phyloP scores from a whole-genome alignment of 2,888 invertebrate genomes.

The Rhingia rostrata region DNA sequence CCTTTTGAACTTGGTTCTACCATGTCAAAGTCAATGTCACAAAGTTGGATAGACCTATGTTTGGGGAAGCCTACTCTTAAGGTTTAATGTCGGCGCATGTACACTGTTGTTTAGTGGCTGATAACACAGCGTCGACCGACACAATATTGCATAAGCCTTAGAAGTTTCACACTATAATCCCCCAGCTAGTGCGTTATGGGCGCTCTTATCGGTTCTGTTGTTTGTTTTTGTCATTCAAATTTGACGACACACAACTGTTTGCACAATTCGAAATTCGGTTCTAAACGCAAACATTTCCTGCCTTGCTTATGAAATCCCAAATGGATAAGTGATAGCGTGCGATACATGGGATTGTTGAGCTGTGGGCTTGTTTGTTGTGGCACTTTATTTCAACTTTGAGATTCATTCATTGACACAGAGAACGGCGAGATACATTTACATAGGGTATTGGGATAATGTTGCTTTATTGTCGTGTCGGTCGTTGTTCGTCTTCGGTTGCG shows the following conservation, averaged over 20 bases:
- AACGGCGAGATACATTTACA: constrained; percentile 22
- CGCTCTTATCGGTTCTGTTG: constrained; percentile 17
- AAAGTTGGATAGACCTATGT: constrained; percentile 19
- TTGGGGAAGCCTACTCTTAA: neutral
- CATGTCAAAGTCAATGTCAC: constrained; percentile 58
- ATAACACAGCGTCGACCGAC: constrained; percentile 8
- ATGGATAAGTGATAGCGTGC: constrained; percentile 31
- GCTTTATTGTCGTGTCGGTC: constrained; percentile 11
- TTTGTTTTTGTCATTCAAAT: constrained; percentile 1
- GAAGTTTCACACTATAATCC: neutral
- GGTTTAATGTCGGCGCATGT: neutral
- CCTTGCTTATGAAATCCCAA: constrained; percentile 5
- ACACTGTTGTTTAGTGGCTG: neutral
- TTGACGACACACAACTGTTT: constrained; percentile 37
- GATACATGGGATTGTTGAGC: neutral
- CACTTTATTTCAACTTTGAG: neutral
- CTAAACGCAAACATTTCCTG: constrained; percentile 18
- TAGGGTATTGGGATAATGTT: constrained; percentile 12
- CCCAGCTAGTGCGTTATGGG: neutral
- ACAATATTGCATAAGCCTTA: constrained; percentile 30
- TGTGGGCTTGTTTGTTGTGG: neutral
- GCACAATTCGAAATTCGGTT: constrained; percentile 37
- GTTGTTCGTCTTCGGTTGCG: too few relatives aligned
- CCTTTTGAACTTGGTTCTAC: constrained; percentile 44
- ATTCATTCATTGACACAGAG: constrained; percentile 11